Percentiles rank a stretch among this genome's conserved stretches.
These are phyloP conservation scores for Alviniconcha strummeri DNA, from an alignment of 2,888 invertebrate genomes.

Conservation along the genomic window DNA sequence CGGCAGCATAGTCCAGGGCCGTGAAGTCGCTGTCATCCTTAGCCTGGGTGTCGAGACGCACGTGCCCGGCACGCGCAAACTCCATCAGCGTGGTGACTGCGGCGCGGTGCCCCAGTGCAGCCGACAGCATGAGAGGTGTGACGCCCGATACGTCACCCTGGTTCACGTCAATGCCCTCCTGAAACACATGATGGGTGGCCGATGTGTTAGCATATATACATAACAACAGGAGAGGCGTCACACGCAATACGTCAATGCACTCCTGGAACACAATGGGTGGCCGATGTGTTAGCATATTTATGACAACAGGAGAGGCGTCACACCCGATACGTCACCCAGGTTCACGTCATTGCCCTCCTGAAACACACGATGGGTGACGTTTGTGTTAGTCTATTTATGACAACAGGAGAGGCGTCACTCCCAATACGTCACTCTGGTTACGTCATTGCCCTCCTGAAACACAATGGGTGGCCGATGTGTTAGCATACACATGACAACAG, in stretches of 20 bases:
- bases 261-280: not conserved
- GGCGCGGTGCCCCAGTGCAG: conserved; percentile 18
- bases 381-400: not conserved
- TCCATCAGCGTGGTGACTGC: conserved; percentile 21
- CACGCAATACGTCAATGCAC: conserved; percentile 22
- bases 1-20: conserved; percentile 25
- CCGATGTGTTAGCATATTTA: not conserved
- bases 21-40: conserved; percentile 29
- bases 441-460: conserved; percentile 22
- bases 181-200: not conserved
- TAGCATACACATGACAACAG: conserved; percentile 4
- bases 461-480: not conserved
- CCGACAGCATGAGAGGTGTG: conserved; percentile 29
- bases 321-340: conserved; percentile 25
- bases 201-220: not conserved
- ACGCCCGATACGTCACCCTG: conserved; percentile 29
- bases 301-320: conserved; percentile 29
- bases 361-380: not conserved
- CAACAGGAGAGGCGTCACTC: conserved; percentile 29
- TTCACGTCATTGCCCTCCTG: conserved; percentile 27
- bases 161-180: conserved; percentile 27
- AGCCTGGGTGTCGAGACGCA: not conserved
- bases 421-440: conserved; percentile 26
- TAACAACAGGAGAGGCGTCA: conserved; percentile 29
- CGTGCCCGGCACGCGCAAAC: conserved; percentile 18